A percentile compares a stretch with the other conserved stretches of the same genome.
Evolutionary conservation across 1,140 invertebrate species (phyloP).

Genomic region (Acromyrmex charruanus): DNA sequence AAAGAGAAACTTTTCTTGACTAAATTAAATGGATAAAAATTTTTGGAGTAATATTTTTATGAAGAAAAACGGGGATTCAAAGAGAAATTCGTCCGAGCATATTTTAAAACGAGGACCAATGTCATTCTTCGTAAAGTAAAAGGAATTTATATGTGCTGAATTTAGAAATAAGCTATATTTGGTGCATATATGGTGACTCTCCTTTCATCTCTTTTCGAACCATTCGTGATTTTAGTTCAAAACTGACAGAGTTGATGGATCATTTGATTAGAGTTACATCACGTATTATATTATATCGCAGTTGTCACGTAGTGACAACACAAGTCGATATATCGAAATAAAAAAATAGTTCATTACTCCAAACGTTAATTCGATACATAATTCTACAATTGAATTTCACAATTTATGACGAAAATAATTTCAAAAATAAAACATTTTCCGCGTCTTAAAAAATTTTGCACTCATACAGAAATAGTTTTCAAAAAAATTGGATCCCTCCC

Average conservation of each 20-base stretch:
- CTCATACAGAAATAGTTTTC: neutral
- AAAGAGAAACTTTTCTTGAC: neutral
- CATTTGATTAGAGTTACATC: neutral
- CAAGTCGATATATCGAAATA: neutral
- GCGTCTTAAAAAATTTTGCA: neutral
- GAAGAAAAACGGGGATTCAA: neutral
- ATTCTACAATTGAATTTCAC: neutral
- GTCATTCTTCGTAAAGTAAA: constrained; percentile 27
- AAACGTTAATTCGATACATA: neutral
- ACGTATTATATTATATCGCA: neutral
- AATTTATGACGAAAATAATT: neutral
- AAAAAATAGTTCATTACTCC: neutral
- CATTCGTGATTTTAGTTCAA: neutral
- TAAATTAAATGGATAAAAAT: neutral
- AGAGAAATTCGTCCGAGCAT: neutral
- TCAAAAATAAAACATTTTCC: neutral
- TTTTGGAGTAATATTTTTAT: neutral
- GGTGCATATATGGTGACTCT: neutral
- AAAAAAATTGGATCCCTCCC: neutral
- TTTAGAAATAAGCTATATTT: constrained; percentile 36
- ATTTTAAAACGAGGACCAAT: constrained; percentile 18
- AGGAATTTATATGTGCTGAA: constrained; percentile 2
- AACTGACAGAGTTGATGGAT: constrained; percentile 3
- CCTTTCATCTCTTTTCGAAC: neutral
- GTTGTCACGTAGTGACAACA: neutral